These are phyloP conservation scores for Noctua janthe DNA, from an alignment of 2,888 invertebrate species.

Conservation along the genomic window DNA sequence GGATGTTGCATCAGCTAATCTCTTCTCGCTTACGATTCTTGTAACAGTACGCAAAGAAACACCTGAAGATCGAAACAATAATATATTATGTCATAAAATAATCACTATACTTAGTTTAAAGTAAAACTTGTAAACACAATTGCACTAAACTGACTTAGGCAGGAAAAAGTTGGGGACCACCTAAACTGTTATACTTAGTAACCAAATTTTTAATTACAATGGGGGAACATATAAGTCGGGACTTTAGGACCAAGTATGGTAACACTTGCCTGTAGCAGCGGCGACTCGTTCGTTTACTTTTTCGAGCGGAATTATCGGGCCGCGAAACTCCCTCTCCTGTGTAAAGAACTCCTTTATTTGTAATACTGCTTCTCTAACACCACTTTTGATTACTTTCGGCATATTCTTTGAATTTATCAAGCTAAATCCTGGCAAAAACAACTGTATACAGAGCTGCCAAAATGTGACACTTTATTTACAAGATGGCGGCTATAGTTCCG, in stretches of 20 bases:
- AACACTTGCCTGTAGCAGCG: slow-evolving; percentile 23
- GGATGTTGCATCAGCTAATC: slow-evolving; percentile 19
- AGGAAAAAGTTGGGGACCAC: not conserved
- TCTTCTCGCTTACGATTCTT: slow-evolving; percentile 24
- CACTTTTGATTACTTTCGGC: slow-evolving; percentile 25
- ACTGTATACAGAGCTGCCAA: not conserved
- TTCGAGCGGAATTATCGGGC: slow-evolving; percentile 21
- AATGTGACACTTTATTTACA: slow-evolving; percentile 7
- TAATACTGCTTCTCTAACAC: slow-evolving; percentile 24
- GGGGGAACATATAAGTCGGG: not conserved
- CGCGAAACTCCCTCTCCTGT: slow-evolving; percentile 10
- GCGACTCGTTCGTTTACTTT: slow-evolving; percentile 27
- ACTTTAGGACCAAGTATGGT: slow-evolving; percentile 1
- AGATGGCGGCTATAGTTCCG: not conserved
- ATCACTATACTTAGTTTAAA: not conserved
- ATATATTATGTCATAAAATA: not conserved
- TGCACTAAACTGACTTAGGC: not conserved
- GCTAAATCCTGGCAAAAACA: not conserved
- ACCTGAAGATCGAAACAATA: not conserved
- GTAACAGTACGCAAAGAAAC: slow-evolving; percentile 27
- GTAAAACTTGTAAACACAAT: not conserved
- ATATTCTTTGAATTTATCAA: not conserved
- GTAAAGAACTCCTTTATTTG: slow-evolving; percentile 25
- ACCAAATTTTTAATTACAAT: not conserved
- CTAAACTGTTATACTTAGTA: not conserved